These are phyloP conservation scores for Deilephila porcellus DNA, from an alignment of 2,888 invertebrate genomes.

Conservation along the genomic window DNA sequence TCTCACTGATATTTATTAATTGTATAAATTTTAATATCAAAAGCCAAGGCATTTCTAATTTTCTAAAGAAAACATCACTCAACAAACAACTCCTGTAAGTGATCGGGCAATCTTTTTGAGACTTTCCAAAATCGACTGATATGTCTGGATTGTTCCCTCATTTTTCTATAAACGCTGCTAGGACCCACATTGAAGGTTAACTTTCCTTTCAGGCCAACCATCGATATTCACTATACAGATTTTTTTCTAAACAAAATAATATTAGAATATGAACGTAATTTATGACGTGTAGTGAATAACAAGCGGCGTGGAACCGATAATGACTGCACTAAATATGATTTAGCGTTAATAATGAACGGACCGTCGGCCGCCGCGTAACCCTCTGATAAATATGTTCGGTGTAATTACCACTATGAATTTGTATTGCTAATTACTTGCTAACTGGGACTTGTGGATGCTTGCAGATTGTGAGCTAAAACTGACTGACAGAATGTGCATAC, in stretches of 20 bases:
- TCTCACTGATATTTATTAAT: too few species aligned
- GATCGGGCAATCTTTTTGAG: too few species aligned
- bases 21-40: too few species aligned
- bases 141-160: too few species aligned
- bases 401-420: conserved; percentile 29
- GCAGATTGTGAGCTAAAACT: background rate
- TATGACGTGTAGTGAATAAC: conserved; percentile 43
- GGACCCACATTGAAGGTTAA: too few species aligned
- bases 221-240: background rate
- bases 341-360: conserved; percentile 49
- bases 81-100: too few species aligned
- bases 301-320: conserved; percentile 42
- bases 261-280: conserved; percentile 25
- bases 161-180: too few species aligned
- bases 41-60: too few species aligned
- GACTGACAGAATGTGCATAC: too few species aligned
- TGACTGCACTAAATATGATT: conserved; percentile 51
- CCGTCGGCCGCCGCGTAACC: conserved; percentile 38
- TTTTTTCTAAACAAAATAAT: conserved; percentile 21
- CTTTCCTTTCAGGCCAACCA: background rate
- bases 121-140: too few species aligned
- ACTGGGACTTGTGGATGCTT: conserved; percentile 4
- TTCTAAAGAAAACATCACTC: too few species aligned
- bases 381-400: conserved; percentile 29
- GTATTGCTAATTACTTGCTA: conserved; percentile 26